Evolutionary conservation across 2,113 vertebrate genomes (phyloP).

Genomic region (Eublepharis macularius): DNA sequence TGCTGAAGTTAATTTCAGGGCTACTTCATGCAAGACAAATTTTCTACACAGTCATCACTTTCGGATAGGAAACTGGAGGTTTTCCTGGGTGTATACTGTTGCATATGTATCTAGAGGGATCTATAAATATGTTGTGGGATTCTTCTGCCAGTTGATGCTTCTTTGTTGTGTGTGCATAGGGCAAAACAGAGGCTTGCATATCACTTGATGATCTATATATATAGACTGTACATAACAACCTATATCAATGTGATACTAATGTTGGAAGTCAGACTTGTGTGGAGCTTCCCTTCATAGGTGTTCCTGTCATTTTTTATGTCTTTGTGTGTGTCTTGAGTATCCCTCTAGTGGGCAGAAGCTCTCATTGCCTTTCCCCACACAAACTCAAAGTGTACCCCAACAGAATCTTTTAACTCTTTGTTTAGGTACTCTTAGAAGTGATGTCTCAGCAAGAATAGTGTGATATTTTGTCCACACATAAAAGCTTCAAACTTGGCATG

Average conservation of each 20-base stretch:
- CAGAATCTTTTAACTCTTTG: too few relatives aligned
- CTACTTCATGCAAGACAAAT: neutral
- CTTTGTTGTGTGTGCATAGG: neutral
- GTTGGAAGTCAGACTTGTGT: neutral
- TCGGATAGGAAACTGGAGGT: neutral
- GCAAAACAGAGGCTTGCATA: neutral
- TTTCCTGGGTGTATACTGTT: neutral
- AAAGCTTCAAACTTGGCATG: neutral
- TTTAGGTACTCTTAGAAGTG: neutral
- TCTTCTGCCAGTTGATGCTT: neutral
- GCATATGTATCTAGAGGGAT: neutral
- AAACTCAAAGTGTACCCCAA: neutral
- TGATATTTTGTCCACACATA: neutral
- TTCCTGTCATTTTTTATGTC: neutral
- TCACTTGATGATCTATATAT: neutral
- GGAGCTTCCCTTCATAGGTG: neutral
- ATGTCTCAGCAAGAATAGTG: neutral
- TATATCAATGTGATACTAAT: neutral
- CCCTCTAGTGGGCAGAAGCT: constrained; percentile 8
- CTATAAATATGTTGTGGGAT: neutral
- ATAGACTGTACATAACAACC: neutral
- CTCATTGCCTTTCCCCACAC: neutral
- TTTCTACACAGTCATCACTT: neutral
- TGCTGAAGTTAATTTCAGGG: constrained; percentile 9
- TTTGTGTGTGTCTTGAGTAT: neutral